These are phyloP conservation scores for Limanda limanda DNA, from an alignment of 2,113 vertebrate species.

Conservation along the genomic window DNA sequence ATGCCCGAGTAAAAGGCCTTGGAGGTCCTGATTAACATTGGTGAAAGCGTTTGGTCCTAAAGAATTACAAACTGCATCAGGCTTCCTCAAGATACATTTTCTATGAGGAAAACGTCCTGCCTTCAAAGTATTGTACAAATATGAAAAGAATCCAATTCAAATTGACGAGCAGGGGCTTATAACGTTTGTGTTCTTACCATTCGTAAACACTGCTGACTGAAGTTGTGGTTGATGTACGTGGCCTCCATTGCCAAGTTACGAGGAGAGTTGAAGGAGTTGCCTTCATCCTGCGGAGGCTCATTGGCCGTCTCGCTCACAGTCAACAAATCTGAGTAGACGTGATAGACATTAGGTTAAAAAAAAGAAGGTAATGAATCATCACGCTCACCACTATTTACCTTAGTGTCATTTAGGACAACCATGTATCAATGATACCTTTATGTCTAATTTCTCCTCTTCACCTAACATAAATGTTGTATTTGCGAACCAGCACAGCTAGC, in stretches of 20 bases:
- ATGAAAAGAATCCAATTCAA: background rate
- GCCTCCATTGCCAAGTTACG: conserved; percentile 99
- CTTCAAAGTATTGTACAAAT: background rate
- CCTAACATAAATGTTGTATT: background rate
- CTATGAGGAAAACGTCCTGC: background rate
- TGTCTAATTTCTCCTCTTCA: background rate
- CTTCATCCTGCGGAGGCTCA: conserved; percentile 97
- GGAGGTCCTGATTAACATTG: too few relatives aligned
- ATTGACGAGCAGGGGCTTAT: background rate
- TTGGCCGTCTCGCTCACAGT: conserved; percentile 98
- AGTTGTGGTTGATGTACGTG: conserved; percentile 99
- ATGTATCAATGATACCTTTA: too few relatives aligned
- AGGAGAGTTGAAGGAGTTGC: conserved; percentile 97
- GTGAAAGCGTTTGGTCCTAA: too few relatives aligned
- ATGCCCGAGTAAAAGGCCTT: too few relatives aligned
- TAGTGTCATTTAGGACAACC: background rate
- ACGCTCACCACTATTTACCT: background rate
- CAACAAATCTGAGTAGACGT: conserved; percentile 85
- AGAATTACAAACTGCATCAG: too few relatives aligned
- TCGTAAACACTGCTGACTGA: conserved; percentile 97
- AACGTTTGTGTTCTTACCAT: conserved; percentile 80
- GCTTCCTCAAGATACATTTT: background rate
- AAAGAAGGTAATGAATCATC: background rate
- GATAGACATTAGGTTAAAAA: background rate
- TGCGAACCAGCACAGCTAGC: background rate